A percentile compares a stretch with the other conserved stretches of the same genome.
phyloP scores from a whole-genome alignment of 2,113 vertebrate genomes.

The Azemiops feae region DNA sequence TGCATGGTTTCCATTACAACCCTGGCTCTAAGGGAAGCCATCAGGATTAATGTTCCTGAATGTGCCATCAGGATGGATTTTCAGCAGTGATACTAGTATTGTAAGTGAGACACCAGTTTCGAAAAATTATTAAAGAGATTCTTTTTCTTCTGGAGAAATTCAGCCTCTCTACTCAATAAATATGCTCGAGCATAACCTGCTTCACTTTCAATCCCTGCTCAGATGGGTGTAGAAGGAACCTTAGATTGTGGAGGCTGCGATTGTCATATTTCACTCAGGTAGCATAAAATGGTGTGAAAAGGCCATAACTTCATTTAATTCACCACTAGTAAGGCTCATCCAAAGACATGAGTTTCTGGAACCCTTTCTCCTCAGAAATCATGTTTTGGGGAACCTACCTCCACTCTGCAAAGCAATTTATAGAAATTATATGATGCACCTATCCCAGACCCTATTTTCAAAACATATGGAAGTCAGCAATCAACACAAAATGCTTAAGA shows the following conservation, averaged over 20 bases:
- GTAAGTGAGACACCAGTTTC: not conserved
- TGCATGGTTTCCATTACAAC: not conserved
- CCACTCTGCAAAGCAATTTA: constrained; percentile 15
- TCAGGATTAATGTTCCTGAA: not conserved
- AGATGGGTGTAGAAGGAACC: not conserved
- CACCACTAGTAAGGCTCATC: not conserved
- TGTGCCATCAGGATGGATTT: not conserved
- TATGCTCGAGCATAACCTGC: not conserved
- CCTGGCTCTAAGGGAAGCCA: too few relatives aligned
- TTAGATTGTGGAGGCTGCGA: not conserved
- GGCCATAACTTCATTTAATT: not conserved
- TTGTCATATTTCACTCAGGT: not conserved
- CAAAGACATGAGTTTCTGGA: not conserved
- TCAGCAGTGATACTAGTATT: not conserved
- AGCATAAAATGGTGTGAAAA: not conserved
- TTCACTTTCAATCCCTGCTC: not conserved
- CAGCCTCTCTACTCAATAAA: not conserved
- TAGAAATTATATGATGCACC: not conserved
- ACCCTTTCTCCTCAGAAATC: not conserved
- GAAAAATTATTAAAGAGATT: not conserved
- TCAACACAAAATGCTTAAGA: constrained; percentile 27
- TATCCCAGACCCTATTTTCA: constrained; percentile 14
- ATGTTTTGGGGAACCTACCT: not conserved
- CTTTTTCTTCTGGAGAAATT: not conserved
- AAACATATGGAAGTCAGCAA: constrained; percentile 12